Percentiles rank a stretch among this genome's conserved stretches.
Evolutionary conservation across 2,797 vertebrate species (phyloP).

Genomic region (Microhierax caerulescens): DNA sequence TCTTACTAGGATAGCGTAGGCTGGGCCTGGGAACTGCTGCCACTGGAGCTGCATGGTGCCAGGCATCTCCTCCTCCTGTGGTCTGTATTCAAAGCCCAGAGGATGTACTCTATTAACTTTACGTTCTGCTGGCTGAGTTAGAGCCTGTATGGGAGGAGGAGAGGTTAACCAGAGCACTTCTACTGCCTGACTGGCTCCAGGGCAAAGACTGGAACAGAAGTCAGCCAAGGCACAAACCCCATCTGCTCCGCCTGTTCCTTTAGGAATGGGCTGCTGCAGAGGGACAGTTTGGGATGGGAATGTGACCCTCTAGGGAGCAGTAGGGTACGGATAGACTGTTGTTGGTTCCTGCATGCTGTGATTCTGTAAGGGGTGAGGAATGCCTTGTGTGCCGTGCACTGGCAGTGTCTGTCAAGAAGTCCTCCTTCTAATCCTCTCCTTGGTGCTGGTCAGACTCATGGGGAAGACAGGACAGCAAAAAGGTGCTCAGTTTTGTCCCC

Average conservation of each 20-base stretch:
- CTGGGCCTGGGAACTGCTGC: not conserved
- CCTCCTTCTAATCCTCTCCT: not conserved
- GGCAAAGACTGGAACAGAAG: not conserved
- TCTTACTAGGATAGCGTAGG: not conserved
- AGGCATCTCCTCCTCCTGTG: not conserved
- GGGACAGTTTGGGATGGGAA: not conserved
- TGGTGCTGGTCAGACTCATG: not conserved
- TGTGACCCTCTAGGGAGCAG: not conserved
- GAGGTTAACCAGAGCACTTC: conserved; percentile 10
- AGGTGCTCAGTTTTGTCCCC: not conserved
- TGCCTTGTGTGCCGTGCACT: not conserved
- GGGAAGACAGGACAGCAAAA: not conserved
- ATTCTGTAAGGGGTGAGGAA: not conserved
- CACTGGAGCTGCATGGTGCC: not conserved
- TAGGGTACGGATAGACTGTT: not conserved
- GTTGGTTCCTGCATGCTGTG: not conserved
- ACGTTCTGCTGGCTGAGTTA: not conserved
- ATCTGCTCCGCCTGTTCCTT: not conserved
- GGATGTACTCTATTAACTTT: not conserved
- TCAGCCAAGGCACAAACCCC: not conserved
- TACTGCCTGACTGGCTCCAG: not conserved
- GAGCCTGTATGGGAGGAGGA: conserved; percentile 4
- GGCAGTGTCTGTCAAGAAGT: not conserved
- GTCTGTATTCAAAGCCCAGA: not conserved
- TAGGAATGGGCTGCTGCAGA: not conserved